Conservation (phyloP, 2,888 invertebrate species). For the Ophion ellenae region DNA sequence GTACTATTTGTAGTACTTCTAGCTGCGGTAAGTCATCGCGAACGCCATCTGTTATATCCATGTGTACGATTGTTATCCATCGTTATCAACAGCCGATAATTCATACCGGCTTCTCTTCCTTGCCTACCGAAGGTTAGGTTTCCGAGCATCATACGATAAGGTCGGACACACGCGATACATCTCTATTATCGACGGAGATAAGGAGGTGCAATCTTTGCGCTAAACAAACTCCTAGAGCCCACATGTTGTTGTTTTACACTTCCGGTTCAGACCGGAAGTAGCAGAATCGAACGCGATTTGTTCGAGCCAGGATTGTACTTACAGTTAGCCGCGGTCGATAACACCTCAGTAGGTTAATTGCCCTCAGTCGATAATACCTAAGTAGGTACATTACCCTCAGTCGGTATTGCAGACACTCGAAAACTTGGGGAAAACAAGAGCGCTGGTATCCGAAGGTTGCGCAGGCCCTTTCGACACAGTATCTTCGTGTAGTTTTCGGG, state of each 20-base stretch:
- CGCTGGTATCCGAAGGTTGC: not conserved
- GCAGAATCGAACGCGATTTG: not conserved
- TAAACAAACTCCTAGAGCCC: not conserved
- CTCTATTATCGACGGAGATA: not conserved
- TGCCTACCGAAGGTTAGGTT: not conserved
- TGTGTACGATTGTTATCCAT: not conserved
- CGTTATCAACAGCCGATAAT: not conserved
- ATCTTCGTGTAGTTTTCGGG: too few relatives aligned
- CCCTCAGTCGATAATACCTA: not conserved
- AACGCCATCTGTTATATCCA: not conserved
- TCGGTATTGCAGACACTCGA: not conserved
- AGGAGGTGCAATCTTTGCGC: not conserved
- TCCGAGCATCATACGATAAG: too few relatives aligned
- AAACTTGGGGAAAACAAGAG: not conserved
- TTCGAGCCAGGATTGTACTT: not conserved
- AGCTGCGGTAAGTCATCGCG: not conserved
- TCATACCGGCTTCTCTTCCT: not conserved
- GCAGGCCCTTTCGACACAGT: too few relatives aligned
- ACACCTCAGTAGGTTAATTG: too few relatives aligned
- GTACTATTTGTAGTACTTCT: not conserved
- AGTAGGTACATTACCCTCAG: not conserved
- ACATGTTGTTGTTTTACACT: not conserved
- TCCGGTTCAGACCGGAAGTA: too few relatives aligned
- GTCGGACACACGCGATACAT: too few relatives aligned
- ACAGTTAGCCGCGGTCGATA: too few relatives aligned